Conservation (phyloP, 2,797 vertebrate genomes). For the Gymnoscopelus braueri region DNA sequence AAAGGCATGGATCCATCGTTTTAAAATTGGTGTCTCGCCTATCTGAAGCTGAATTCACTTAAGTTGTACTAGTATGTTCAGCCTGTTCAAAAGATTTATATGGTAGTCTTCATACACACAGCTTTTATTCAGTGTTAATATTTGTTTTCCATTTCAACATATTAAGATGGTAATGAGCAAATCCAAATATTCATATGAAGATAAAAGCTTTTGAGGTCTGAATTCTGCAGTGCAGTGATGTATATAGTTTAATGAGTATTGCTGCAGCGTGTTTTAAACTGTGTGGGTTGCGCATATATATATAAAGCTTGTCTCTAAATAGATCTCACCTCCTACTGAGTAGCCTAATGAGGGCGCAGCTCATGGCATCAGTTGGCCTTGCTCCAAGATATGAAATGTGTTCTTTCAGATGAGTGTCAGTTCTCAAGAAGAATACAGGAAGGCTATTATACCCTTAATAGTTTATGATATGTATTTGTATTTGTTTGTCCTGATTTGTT, state of each 20-base stretch:
- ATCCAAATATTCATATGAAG: slow-evolving; percentile 68
- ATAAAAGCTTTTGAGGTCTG: slow-evolving; percentile 52
- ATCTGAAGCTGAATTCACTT: no score
- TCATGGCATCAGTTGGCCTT: slow-evolving; percentile 41
- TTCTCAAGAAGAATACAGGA: slow-evolving; percentile 1
- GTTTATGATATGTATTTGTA: neutral
- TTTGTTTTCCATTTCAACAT: slow-evolving; percentile 50
- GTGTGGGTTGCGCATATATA: slow-evolving; percentile 61
- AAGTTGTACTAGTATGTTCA: slow-evolving; percentile 1
- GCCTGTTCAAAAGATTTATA: slow-evolving; percentile 20
- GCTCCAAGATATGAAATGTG: slow-evolving; percentile 37
- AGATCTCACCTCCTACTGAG: slow-evolving; percentile 52
- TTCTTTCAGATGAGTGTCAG: neutral
- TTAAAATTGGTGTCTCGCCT: no score
- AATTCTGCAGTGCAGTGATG: slow-evolving; percentile 45
- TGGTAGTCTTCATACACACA: slow-evolving; percentile 17
- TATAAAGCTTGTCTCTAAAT: slow-evolving; percentile 44
- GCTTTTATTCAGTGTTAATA: slow-evolving; percentile 44
- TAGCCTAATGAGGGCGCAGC: slow-evolving; percentile 52
- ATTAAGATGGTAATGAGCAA: slow-evolving; percentile 64
- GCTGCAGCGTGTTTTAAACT: slow-evolving; percentile 47
- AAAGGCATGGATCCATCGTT: no score
- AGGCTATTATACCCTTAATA: no score
- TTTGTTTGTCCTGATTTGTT: neutral
- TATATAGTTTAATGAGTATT: slow-evolving; percentile 57